Conservation (phyloP, 2,797 vertebrate species). For the Semaprochilodus insignis region DNA sequence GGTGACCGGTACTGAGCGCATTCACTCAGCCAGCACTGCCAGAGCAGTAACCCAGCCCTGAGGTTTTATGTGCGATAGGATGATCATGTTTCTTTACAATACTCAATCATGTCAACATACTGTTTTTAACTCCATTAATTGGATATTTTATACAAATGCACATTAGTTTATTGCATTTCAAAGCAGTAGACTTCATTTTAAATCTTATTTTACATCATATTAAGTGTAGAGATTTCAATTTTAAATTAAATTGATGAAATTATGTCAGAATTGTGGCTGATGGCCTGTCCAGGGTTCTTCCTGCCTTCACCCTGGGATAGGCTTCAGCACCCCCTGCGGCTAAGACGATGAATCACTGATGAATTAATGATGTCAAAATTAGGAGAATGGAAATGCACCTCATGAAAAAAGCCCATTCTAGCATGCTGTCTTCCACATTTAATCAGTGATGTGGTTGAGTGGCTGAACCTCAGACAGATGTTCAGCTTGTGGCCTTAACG, state of each 20-base stretch:
- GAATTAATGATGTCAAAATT: not conserved
- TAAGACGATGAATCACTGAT: too few species aligned
- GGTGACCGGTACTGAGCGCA: slow-evolving; percentile 37
- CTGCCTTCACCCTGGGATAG: too few species aligned
- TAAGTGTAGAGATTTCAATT: not conserved
- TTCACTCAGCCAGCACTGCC: slow-evolving; percentile 45
- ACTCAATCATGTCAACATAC: not conserved
- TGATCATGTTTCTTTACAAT: not conserved
- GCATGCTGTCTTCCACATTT: not conserved
- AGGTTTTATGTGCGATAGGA: not conserved
- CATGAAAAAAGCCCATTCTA: slow-evolving; percentile 1
- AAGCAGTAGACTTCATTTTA: not conserved
- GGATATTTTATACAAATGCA: not conserved
- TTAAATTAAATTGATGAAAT: not conserved
- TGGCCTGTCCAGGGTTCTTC: too few species aligned
- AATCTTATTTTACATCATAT: slow-evolving; percentile 21
- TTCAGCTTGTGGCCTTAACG: not conserved
- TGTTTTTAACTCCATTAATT: not conserved
- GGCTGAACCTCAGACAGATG: not conserved
- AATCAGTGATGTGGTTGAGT: not conserved
- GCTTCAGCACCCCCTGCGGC: too few species aligned
- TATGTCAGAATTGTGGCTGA: too few species aligned
- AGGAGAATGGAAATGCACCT: not conserved
- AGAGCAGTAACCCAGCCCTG: slow-evolving; percentile 41
- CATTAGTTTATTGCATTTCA: not conserved